Evolutionary conservation across 2,113 vertebrate species (phyloP).

Genomic region (Astur gentilis): DNA sequence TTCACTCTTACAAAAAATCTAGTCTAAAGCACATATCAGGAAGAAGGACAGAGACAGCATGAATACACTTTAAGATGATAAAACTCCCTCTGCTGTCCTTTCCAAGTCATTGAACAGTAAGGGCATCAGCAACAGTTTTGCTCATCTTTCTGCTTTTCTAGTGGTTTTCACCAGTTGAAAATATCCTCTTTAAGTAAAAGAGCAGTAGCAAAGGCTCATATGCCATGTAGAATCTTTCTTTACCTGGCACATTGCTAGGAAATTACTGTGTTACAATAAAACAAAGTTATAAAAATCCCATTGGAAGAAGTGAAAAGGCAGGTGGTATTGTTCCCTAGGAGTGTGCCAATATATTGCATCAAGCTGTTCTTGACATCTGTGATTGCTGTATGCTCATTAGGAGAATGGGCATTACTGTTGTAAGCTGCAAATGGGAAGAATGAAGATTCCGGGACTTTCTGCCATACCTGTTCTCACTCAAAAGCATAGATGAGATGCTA

Average conservation of each 20-base stretch:
- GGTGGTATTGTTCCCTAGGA: not conserved
- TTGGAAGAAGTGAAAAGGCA: not conserved
- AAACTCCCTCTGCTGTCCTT: slow-evolving; percentile 67
- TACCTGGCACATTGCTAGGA: not conserved
- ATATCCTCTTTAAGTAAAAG: not conserved
- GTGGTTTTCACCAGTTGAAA: not conserved
- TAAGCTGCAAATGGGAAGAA: not conserved
- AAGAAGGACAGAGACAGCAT: not conserved
- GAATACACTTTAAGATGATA: slow-evolving; percentile 1
- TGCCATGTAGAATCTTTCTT: not conserved
- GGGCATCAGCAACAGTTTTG: not conserved
- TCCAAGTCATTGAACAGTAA: slow-evolving; percentile 48
- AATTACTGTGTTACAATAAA: not conserved
- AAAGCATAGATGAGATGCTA: not conserved
- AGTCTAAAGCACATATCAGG: not conserved
- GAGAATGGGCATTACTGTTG: not conserved
- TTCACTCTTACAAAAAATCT: not conserved
- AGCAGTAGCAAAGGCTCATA: not conserved
- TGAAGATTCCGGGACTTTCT: not conserved
- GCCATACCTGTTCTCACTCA: not conserved
- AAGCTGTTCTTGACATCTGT: not conserved
- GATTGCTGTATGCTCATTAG: not conserved
- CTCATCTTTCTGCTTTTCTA: not conserved
- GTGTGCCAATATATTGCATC: not conserved
- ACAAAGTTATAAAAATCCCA: not conserved